Evolutionary conservation across 2,888 invertebrate genomes (phyloP), one percentile per base, ranked within the genome.

Genomic region (Spicauda simplicius): DNA sequence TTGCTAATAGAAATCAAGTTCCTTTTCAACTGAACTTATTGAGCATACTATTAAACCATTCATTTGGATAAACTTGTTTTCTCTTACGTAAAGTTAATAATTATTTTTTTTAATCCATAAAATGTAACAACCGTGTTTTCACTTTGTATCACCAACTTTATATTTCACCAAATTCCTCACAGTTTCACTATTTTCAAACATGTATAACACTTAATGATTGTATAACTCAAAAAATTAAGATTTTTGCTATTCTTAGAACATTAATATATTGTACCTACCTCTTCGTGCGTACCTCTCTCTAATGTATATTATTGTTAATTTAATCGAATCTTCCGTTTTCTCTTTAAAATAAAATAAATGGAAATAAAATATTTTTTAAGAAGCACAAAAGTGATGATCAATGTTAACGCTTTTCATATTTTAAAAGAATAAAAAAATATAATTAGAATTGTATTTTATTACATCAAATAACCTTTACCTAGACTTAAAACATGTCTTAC

Each of bases 401-500:
- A 82, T 82, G 87, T 88, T 86, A 87, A 81, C 69, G 88, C 88
- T 88, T 86, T 80, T 86, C 83, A 85, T 88, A 88, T 87, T 88
- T 85, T 85, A 86, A 85, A 81, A 77, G 78, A 85, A 77, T 63
- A 66, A 69, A 68, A 56, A 41, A 64, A 52, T 61, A 58, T 52
- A 59, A 64, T 64, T 56, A 55, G 2, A 37, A 37, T 37, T 37
- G 37, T 1, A 37, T 37, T 37, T 37, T 37, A 37, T 37, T 37
- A 12, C 12, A 2, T 37, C 37, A 11, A 12, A 2, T 4, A 37
- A 12, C 1, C 37, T 12, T 37, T 37, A 12, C 11, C 5, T 5
- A 25, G 3, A 25, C 25, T 25, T 25, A 25, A n/a, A n/a, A n/a
- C n/a, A n/a, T n/a, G n/a, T 25, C 25, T 25, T 25, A 25, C 25